Evolutionary conservation across 2,113 vertebrate genomes (phyloP).

Genomic region (Nerophis ophidion): DNA sequence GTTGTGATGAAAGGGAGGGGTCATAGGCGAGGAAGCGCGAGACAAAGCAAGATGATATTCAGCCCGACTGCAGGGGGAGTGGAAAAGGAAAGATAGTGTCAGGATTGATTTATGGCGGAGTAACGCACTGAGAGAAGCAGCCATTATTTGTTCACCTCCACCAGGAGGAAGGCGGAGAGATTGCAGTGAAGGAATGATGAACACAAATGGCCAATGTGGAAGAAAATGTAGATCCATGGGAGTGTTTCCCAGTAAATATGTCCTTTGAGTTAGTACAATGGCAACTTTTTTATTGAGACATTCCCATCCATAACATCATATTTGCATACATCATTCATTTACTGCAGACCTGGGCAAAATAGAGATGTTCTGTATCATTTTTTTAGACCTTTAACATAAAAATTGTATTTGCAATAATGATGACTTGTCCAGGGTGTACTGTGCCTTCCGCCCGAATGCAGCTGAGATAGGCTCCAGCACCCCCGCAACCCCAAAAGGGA

Average conservation of each 20-base stretch:
- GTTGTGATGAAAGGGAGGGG: neutral
- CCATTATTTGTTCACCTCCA: constrained; percentile 33
- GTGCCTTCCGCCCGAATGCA: too few species aligned
- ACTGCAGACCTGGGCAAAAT: too few species aligned
- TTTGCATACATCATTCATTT: too few species aligned
- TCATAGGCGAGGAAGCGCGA: neutral
- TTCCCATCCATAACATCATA: too few species aligned
- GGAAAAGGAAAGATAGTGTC: neutral
- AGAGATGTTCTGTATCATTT: too few species aligned
- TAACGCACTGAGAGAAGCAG: constrained; percentile 18
- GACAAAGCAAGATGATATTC: constrained; percentile 17
- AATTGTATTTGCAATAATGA: too few species aligned
- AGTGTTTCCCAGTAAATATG: neutral
- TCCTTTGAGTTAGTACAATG: too few species aligned
- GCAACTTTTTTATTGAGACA: too few species aligned
- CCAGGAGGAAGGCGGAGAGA: constrained; percentile 34
- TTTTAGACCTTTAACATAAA: too few species aligned
- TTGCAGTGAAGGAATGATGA: constrained; percentile 20
- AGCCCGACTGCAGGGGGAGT: neutral
- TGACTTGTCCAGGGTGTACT: too few species aligned
- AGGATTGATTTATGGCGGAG: constrained; percentile 10
- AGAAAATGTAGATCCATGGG: constrained; percentile 21
- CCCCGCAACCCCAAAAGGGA: too few species aligned
- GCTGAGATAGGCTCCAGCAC: too few species aligned
- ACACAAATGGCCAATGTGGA: constrained; percentile 28